Conservation (phyloP, 2,797 vertebrate genomes). For the Sebastes aleutianus region DNA sequence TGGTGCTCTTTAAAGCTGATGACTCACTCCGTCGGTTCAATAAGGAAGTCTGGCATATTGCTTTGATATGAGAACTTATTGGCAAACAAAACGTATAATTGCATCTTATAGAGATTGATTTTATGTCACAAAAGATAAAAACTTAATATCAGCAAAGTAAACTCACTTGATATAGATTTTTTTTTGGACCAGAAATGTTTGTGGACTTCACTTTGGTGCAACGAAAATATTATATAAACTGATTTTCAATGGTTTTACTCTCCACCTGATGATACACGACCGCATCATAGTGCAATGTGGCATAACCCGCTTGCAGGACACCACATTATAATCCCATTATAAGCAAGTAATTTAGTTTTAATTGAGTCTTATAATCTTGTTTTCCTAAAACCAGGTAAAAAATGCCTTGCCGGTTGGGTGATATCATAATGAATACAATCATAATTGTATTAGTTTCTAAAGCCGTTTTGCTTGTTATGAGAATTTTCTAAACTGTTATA, state of each 20-base stretch:
- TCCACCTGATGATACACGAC: conserved; percentile 8
- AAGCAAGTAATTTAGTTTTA: conserved; percentile 23
- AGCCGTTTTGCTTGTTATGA: neutral
- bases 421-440: conserved; percentile 2
- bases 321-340: conserved; percentile 38
- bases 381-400: conserved; percentile 15
- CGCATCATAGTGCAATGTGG: conserved; percentile 10
- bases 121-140: conserved; percentile 26
- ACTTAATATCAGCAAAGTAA: neutral
- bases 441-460: neutral
- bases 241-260: neutral
- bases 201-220: neutral
- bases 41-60: neutral
- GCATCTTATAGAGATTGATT: conserved; percentile 18
- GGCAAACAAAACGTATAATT: neutral
- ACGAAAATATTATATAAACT: neutral
- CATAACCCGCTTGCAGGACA: neutral
- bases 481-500: neutral
- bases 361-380: conserved; percentile 16
- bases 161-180: neutral
- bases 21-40: neutral
- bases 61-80: neutral
- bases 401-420: neutral
- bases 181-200: neutral
- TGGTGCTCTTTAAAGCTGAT: neutral